Evolutionary conservation across 1,140 invertebrate species (phyloP).

Genomic region (Paralvinella palmiformis): DNA sequence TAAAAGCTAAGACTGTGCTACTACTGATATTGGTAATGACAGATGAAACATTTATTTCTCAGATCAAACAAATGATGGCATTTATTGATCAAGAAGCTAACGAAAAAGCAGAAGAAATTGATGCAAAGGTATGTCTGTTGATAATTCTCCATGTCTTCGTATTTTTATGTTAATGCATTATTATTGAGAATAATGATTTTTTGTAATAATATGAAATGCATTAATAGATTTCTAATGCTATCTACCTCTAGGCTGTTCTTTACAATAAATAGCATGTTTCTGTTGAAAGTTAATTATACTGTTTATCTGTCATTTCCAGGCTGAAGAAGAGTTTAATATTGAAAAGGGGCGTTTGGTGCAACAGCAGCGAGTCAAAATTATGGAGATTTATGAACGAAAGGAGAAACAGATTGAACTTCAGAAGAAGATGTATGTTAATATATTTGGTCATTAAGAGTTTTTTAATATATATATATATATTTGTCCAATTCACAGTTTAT

Average conservation of each 20-base stretch:
- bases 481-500: too few relatives aligned
- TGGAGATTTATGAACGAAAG: conserved; percentile 99
- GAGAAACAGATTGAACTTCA: conserved; percentile 99
- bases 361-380: conserved; percentile 96
- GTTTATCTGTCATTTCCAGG: conserved; percentile 56
- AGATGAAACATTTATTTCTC: conserved; percentile 23
- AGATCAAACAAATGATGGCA: conserved; percentile 99
- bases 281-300: too few relatives aligned
- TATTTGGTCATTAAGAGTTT: conserved; percentile 9
- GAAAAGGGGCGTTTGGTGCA: conserved; percentile 97
- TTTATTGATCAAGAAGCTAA: conserved; percentile 99
- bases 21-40: too few relatives aligned
- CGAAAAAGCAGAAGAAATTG: conserved; percentile 99
- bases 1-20: too few relatives aligned
- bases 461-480: conserved; percentile 5
- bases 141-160: too few relatives aligned
- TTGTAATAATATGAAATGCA: too few relatives aligned
- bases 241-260: too few relatives aligned
- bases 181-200: too few relatives aligned
- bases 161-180: not conserved
- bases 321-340: conserved; percentile 99
- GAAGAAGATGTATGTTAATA: conserved; percentile 84
- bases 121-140: conserved; percentile 89
- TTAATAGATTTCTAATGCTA: too few relatives aligned
- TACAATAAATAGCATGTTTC: too few relatives aligned